A percentile compares a stretch with the other conserved stretches of the same genome.
Conservation (phyloP, 1,140 invertebrate genomes). For the Trichonephila clavata region DNA sequence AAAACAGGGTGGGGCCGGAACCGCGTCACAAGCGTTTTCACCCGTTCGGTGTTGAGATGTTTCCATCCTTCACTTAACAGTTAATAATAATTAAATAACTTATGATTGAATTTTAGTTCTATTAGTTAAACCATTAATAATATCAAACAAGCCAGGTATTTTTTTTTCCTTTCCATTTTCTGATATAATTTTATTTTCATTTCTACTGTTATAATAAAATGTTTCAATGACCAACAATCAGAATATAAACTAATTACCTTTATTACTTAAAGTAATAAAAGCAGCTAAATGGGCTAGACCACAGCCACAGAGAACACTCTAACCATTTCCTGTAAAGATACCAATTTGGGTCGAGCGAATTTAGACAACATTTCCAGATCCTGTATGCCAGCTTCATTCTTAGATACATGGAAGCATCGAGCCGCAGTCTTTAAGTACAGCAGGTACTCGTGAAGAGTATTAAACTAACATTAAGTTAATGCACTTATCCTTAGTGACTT, state of each 20-base stretch:
- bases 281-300: background rate
- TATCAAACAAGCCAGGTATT: no score
- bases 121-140: no score
- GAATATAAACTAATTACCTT: background rate
- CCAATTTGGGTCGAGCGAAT: background rate
- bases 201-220: no score
- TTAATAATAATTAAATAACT: no score
- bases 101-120: no score
- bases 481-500: slow-evolving; percentile 1
- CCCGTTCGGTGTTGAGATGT: no score
- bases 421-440: background rate
- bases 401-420: background rate
- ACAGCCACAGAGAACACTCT: background rate
- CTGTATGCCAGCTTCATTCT: background rate
- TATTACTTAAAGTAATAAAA: background rate
- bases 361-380: background rate
- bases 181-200: no score
- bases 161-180: no score
- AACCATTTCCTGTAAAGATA: background rate
- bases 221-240: no score
- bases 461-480: slow-evolving; percentile 29
- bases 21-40: no score
- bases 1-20: no score
- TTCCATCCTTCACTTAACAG: no score
- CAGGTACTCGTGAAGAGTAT: slow-evolving; percentile 7